Evolutionary conservation across 2,888 invertebrate species (phyloP), one percentile per base, ranked within the genome.

Genomic region (Drosophila kambysellisi): DNA sequence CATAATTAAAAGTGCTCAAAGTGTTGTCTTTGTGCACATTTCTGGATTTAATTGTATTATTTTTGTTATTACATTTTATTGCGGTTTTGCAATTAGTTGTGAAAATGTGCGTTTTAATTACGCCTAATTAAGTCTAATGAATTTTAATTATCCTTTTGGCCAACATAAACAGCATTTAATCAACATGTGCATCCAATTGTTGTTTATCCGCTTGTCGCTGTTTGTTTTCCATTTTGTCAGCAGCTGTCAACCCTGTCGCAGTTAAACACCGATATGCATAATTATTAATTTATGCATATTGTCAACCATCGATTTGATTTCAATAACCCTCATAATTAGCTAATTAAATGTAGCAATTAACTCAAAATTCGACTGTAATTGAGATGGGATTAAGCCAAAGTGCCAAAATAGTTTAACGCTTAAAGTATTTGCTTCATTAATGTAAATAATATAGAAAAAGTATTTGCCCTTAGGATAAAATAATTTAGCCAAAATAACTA

Each of bases 51-150:
- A 7, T 29, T 53, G 25, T 62, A 32, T 41, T 39, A 17, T 29
- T 33, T 43, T 20, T 58, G n/a, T 41, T 54, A 12, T 41, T 51
- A 12, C 32, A 51, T 54, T 60, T 39, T 52, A 32, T 17, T 57
- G 30, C 64, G 75, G 57, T 37, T 71, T 69, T 69, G 62, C 73
- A 89, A 89, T 88, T 88, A 80, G 86, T 74, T 75, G 81, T 85
- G 75, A 81, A 88, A 88, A 89, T 89, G 70, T 81, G 76, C 73
- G 25, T 70, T 78, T 88, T 85, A 89, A 88, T 88, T 88, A 75
- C 62, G 74, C 50, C 71, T 83, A 87, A 89, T 87, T 83, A 88
- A 78, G 64, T 82, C 83, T 76, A 84, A 87, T 84, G 82, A 82
- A 82, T 88, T 76, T 81, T 61, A 88, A 86, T 87, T 89, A 81